Conservation (phyloP, 2,113 vertebrate species). For the Tetraodon nigroviridis region DNA sequence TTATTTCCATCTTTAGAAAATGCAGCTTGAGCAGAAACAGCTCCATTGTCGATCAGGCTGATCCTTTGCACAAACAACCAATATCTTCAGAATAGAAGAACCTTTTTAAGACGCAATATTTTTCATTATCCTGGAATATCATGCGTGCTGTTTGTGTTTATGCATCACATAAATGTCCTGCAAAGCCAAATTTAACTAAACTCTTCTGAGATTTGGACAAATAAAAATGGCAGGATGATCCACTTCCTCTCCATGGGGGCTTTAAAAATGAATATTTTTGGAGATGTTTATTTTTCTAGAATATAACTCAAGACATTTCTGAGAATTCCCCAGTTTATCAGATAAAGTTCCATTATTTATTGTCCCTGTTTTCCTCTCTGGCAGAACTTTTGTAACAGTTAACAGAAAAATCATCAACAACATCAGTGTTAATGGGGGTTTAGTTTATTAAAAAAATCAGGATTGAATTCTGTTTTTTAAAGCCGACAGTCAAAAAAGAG, state of each 20-base stretch:
- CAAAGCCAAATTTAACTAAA: not conserved
- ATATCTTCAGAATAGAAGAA: too few relatives aligned
- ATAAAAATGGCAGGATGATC: conserved; percentile 28
- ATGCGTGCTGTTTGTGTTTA: not conserved
- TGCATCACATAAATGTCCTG: not conserved
- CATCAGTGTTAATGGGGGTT: too few relatives aligned
- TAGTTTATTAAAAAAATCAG: too few relatives aligned
- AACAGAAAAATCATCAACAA: too few relatives aligned
- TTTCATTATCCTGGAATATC: not conserved
- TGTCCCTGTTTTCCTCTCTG: too few relatives aligned
- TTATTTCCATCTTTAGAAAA: too few relatives aligned
- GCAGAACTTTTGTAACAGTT: too few relatives aligned
- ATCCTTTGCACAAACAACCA: too few relatives aligned
- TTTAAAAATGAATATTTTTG: conserved; percentile 34
- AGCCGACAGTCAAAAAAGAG: not conserved
- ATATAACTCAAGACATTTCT: conserved; percentile 28
- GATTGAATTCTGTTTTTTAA: not conserved
- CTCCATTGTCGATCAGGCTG: too few relatives aligned
- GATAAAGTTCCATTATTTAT: too few relatives aligned
- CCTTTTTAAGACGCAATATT: too few relatives aligned
- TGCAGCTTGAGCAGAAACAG: too few relatives aligned
- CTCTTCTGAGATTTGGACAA: conserved; percentile 19
- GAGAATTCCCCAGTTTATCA: not conserved
- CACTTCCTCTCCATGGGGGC: conserved; percentile 44
- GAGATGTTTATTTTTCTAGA: conserved; percentile 52